These are phyloP conservation scores for Taeniopygia guttata DNA, from an alignment of 2,797 vertebrate genomes.

Conservation along the genomic window DNA sequence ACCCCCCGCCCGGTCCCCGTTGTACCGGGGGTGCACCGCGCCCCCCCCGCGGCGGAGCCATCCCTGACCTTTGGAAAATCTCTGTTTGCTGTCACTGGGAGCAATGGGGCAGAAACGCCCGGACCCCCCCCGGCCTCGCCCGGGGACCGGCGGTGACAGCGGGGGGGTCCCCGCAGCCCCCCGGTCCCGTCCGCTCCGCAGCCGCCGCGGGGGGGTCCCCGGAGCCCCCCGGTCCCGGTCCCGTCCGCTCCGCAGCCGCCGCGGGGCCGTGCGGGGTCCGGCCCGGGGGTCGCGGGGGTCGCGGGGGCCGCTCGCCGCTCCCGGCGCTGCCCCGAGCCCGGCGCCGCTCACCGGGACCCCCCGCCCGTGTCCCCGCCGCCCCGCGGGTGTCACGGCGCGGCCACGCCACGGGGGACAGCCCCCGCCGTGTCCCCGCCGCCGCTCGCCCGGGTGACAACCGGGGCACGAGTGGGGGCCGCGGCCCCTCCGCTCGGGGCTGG, in stretches of 20 bases:
- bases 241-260: background rate
- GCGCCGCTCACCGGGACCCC: background rate
- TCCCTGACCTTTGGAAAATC: slow-evolving; percentile 22
- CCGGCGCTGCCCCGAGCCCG: background rate
- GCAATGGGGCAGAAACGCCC: slow-evolving; percentile 1
- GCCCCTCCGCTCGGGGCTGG: background rate
- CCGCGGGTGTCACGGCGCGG: background rate
- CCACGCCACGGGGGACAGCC: background rate
- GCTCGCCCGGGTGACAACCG: background rate
- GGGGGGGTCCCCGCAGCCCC: background rate
- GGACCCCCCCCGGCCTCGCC: no score
- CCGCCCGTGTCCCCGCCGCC: background rate
- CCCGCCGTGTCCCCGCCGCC: background rate
- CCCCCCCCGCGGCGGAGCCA: background rate
- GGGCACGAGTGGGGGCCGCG: background rate
- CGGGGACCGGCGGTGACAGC: background rate
- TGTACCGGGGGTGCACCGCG: background rate
- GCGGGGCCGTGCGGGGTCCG: background rate
- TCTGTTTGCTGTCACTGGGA: background rate
- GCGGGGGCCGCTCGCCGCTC: background rate
- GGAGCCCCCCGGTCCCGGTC: background rate
- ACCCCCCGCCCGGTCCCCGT: background rate
- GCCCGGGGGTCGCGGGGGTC: background rate
- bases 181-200: background rate
- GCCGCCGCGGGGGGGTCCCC: no score